Evolutionary conservation across 2,797 vertebrate genomes (phyloP).

Genomic region (Hippopotamyrus pictus): DNA sequence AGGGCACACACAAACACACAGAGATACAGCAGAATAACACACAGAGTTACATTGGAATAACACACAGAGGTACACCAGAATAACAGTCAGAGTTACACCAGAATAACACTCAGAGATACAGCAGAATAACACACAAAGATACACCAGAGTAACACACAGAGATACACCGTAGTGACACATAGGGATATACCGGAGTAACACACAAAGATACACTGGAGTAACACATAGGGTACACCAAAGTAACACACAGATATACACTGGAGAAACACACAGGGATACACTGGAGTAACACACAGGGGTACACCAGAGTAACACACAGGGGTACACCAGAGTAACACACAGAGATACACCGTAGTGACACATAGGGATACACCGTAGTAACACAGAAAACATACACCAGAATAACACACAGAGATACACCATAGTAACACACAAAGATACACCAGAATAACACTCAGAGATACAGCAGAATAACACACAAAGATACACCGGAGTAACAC

Average conservation of each 20-base stretch:
- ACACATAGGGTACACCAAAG: too few species aligned
- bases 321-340: background rate
- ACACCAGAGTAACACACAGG: background rate
- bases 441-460: background rate
- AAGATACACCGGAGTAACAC: background rate
- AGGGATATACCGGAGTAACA: background rate
- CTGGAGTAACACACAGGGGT: background rate
- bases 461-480: background rate
- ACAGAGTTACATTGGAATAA: too few species aligned
- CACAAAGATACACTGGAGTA: too few species aligned
- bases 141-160: background rate
- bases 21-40: background rate
- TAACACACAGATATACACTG: too few species aligned
- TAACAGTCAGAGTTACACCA: background rate
- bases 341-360: background rate
- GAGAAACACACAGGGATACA: background rate
- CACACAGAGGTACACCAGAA: too few species aligned
- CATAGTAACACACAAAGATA: background rate
- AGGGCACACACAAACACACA: background rate
- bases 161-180: too few species aligned
- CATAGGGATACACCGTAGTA: background rate
- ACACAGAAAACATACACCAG: background rate
- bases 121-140: background rate
- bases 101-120: background rate
- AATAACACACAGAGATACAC: background rate